Evolutionary conservation across 30 jellyfish, hydroid and myxozoan species (phyloP).

Genomic region (Chrysaora quinquecirrha): DNA sequence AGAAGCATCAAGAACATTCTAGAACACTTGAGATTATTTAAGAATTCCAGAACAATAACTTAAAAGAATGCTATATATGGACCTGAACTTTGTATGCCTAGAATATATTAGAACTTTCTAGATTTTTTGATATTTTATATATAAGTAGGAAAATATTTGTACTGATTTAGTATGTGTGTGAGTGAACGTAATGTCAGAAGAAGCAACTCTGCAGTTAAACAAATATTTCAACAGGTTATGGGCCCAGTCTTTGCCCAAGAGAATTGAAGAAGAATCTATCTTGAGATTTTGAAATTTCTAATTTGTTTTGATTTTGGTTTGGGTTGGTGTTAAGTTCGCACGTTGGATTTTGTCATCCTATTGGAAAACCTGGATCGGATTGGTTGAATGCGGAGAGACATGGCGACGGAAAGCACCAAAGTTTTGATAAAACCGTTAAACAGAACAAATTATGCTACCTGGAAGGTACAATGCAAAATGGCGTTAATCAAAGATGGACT

Average conservation of each 20-base stretch:
- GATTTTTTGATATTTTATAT: too few relatives aligned
- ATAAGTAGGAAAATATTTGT: too few relatives aligned
- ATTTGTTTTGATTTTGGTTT: background rate
- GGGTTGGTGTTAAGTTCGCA: background rate
- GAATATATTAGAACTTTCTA: too few relatives aligned
- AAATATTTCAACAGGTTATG: constrained; percentile 36
- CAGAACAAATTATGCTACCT: constrained; percentile 14
- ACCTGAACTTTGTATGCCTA: too few relatives aligned
- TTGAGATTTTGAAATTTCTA: background rate
- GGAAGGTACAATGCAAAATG: constrained; percentile 64
- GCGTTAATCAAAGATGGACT: constrained; percentile 38
- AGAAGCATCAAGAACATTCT: too few relatives aligned
- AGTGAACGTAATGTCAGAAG: too few relatives aligned
- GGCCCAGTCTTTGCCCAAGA: constrained; percentile 23
- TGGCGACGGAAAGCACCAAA: constrained; percentile 37
- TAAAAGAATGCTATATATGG: too few relatives aligned
- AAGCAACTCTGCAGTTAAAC: too few relatives aligned
- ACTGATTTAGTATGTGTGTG: too few relatives aligned
- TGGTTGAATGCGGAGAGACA: background rate
- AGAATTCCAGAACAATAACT: too few relatives aligned
- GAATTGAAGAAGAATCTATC: background rate
- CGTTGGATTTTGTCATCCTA: background rate
- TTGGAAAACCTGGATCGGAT: background rate
- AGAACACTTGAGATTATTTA: too few relatives aligned
- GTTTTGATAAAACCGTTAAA: constrained; percentile 15